Evolutionary conservation across 2,888 invertebrate species (phyloP), one percentile per base, ranked within the genome.

Genomic region (Drosophila stalkeri): DNA sequence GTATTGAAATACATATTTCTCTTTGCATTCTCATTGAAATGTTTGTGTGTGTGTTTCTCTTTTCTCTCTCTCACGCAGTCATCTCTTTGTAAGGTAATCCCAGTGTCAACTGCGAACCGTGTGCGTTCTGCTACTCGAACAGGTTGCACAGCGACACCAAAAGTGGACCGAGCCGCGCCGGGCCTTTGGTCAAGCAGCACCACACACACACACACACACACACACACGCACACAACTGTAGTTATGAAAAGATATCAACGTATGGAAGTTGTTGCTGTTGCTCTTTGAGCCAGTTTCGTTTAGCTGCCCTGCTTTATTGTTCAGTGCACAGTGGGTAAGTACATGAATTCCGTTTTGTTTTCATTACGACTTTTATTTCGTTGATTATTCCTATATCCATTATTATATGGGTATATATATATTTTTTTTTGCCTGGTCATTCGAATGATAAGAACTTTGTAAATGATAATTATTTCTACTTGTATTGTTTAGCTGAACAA

Each of bases 341-440:
- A 70, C 64, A 66, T 55, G 46, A 79, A 51, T 69, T 69, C 80
- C 72, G 81, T 72, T 80, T 86, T 84, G 84, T 84, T 89, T 89
- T 67, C 84, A 89, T 89, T 86, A 66, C 70, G 39, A 62, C 67
- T 65, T 55, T 61, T 81, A 71, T 74, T 51, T 51, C 80, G n/a
- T 62, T 72, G 69, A 63, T 60, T 39, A 56, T 31, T 49, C 49
- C n/a, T 49, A 49, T 49, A 31, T 11, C 31, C 31, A 49, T 59
- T 65, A 43, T 35, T 80, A 39, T 52, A 27, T 39, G n/a, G 35
- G 33, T 35, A 55, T 41, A 6, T 39, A 3, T 35, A 11, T 2
- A 35, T 47, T 41, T 51, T 60, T 39, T 64, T 60, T 39, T 64
- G 89, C 77, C 62, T 68, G 71, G 64, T 88, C 89, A 84, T 82